Percentiles rank a stretch among this genome's conserved stretches.
phyloP scores from a whole-genome alignment of 2,888 invertebrate species.

The Hofmannophila pseudospretella region DNA sequence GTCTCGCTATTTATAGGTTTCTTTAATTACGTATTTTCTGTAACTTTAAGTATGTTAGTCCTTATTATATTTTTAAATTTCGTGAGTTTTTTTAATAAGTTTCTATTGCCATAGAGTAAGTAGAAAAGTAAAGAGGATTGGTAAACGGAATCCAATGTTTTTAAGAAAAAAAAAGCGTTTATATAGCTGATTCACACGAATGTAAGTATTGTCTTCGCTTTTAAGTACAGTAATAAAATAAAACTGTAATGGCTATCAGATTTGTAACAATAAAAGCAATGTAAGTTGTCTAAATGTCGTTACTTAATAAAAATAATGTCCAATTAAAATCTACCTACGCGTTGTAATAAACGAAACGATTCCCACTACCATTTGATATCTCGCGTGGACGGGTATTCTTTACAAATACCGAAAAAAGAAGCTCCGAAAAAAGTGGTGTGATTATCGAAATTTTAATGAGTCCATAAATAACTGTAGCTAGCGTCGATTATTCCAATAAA shows the following conservation, averaged over 20 bases:
- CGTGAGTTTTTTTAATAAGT: no score
- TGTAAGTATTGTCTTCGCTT: no score
- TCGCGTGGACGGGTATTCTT: constrained; percentile 16
- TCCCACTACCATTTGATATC: constrained; percentile 17
- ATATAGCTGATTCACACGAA: no score
- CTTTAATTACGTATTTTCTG: no score
- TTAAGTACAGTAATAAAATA: constrained; percentile 11
- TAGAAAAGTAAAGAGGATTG: no score
- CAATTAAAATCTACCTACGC: constrained; percentile 62
- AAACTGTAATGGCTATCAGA: constrained; percentile 30
- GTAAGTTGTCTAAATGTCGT: constrained; percentile 31
- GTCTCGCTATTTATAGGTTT: no score
- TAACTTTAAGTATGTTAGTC: no score
- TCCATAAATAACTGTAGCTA: constrained; percentile 60
- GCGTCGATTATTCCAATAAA: constrained; percentile 60
- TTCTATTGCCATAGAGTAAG: no score
- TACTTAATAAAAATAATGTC: constrained; percentile 46
- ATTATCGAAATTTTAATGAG: constrained; percentile 71
- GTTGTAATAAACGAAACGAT: constrained; percentile 29
- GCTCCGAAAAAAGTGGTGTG: constrained; percentile 35
- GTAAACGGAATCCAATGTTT: no score
- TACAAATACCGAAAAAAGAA: constrained; percentile 15
- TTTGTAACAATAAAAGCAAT: constrained; percentile 39
- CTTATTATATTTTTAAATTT: no score
- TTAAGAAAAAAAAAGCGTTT: no score